Base-by-base conservation (phyloP, 1,140 invertebrate species). In the Dreissena rostriformis region DNA sequence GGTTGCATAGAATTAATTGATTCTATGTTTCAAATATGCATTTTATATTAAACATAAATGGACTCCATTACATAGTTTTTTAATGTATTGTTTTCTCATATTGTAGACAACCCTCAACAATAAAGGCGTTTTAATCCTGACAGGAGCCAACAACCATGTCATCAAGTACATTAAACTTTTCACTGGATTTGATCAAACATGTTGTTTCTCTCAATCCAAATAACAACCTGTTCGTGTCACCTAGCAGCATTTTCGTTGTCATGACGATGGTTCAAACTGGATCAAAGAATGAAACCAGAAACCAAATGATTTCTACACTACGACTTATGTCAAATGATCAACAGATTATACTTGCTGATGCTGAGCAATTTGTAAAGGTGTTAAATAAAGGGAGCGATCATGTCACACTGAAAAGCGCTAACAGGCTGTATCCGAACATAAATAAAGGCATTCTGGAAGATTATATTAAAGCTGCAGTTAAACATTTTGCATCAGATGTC, bases 211-310 rank as follows among this genome's bases (percentile, higher is more conserved):
- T 14, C 12, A 26, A 19, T 28, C 24, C 19, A 26, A 24, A 26
- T 67, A 49, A 73, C n/a, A 73, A 81, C 65, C 0, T 61, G 8
- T 83, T 75, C 53, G 57, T 83, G 81, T 76, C 81, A 14, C 72
- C 81, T 0, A 75, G 72, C 63, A 83, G 81, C 49, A 83, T 83
- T 22, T 67, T 76, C 17, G 52, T 70, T 28, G 81, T 76, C 12
- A 53, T 85, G 52, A 15, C 78, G 10, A 81, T 76, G 61, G 22
- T 86, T 19, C 72, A 88, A 53, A 72, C 82, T 55, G 76, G 73
- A 28, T 53, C 74, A 19, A 67, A 89, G 17, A 68, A 68, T n/a
- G 77, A 26, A 17, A 88, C 28, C 84, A 61, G 81, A 63, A 57
- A 72, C 28, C 52, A 77, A 74, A 65, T 81, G 73, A 67, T 15